Evolutionary conservation across 2,888 invertebrate genomes (phyloP).

Genomic region (Cabera pusaria): DNA sequence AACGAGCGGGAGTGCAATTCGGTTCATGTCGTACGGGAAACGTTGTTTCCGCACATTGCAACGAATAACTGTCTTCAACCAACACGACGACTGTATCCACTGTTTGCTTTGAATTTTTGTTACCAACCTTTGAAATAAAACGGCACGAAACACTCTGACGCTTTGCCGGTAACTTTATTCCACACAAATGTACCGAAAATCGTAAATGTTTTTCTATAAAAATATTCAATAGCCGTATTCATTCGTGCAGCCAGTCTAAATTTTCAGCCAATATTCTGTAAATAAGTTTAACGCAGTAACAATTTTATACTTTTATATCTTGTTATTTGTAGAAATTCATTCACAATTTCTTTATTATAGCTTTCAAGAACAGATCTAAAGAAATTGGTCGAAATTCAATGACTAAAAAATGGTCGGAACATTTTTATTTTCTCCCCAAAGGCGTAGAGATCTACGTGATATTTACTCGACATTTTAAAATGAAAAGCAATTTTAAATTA

Average conservation of each 20-base stretch:
- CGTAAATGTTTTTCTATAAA: slow-evolving; percentile 1
- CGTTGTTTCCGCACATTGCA: slow-evolving; percentile 47
- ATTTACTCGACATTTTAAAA: slow-evolving; percentile 11
- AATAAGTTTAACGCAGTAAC: slow-evolving; percentile 7
- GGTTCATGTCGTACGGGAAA: slow-evolving; percentile 44
- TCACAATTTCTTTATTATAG: slow-evolving; percentile 22
- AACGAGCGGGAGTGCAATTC: slow-evolving; percentile 48
- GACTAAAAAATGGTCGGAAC: slow-evolving; percentile 14
- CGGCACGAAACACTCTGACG: not conserved
- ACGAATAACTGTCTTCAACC: slow-evolving; percentile 49
- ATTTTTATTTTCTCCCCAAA: slow-evolving; percentile 18
- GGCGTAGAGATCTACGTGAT: slow-evolving; percentile 21
- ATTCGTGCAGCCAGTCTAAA: slow-evolving; percentile 2
- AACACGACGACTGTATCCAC: slow-evolving; percentile 36
- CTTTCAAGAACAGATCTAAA: slow-evolving; percentile 29
- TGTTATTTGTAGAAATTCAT: slow-evolving; percentile 20
- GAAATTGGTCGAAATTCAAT: slow-evolving; percentile 23
- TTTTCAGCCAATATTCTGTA: slow-evolving; percentile 9
- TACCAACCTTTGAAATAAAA: slow-evolving; percentile 20
- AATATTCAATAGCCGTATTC: slow-evolving; percentile 4
- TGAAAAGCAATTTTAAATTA: slow-evolving; percentile 1
- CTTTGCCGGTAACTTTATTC: slow-evolving; percentile 3
- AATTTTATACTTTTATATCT: slow-evolving; percentile 5
- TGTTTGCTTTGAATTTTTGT: slow-evolving; percentile 40
- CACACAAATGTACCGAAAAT: not conserved